Base-by-base conservation (phyloP, 2,888 invertebrate species). In the Lycaena phlaeas region DNA sequence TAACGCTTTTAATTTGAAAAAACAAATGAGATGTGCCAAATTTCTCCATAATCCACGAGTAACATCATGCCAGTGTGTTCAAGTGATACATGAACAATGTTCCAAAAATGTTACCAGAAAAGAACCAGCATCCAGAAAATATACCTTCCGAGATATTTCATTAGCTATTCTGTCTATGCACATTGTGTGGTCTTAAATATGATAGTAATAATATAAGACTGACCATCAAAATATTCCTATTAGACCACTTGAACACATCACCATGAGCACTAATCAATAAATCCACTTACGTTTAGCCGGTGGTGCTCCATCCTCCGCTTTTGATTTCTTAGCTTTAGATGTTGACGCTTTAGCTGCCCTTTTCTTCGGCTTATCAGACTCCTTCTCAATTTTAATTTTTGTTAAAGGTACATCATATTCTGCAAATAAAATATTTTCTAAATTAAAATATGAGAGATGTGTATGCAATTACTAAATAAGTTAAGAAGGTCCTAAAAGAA, bases 271-370 rank as follows among this genome's bases (percentile, higher is more conserved):
- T 15, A 30, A 40, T 26, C 45, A 57, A 57, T 56, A 51, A 61
- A 61, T 41, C 11, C 49, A 81, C 82, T 78, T 77, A 82, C 82
- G 72, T 76, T 76, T 78, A 0, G 59, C 51, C 0, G 77, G 67
- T 0, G 69, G 46, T 43, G 76, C 75, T 4, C 64, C 67, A 5
- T 50, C 56, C 2, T 64, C 64, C 0, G 50, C 38, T 34, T 75
- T 77, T 0, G 63, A 36, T 40, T 76, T 77, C 48, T 81, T 81
- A 1, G 66, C 55, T 12, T 67, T 65, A 0, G 79, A 68, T 0
- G 73, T 59, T 3, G 63, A 54, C 0, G 73, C 62, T 34, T 64
- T 63, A 1, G 64, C 53, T 0, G 61, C 47, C 0, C 79, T 68
- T 42, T 79, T 82, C 45, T 66, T 77, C 0, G 70, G 46, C 40